These are phyloP conservation scores for Metaphire vulgaris DNA, from an alignment of 1,140 invertebrate species.

Conservation along the genomic window DNA sequence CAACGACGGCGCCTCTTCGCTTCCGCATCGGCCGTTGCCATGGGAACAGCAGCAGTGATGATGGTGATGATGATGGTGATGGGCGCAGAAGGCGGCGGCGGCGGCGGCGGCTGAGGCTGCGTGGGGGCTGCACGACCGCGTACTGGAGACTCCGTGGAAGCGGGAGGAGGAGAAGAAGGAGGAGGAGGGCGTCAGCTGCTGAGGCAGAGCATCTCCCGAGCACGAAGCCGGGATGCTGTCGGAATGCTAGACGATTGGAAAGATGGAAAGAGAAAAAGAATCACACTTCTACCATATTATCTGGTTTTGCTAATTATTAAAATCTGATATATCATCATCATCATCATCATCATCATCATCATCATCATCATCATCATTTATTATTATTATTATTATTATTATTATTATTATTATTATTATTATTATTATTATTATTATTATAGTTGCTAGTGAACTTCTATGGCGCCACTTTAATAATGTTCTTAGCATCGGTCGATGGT, in stretches of 20 bases:
- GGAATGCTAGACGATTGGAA: neutral
- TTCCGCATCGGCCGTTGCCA: neutral
- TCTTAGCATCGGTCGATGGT: too few species aligned
- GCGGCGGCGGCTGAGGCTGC: too few species aligned
- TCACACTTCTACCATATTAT: too few species aligned
- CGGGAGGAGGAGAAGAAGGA: too few species aligned
- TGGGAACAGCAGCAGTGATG: neutral
- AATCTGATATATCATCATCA: neutral
- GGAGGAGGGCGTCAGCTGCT: neutral
- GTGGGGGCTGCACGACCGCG: neutral
- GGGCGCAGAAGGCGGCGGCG: too few species aligned
- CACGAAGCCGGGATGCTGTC: neutral
- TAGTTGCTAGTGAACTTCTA: too few species aligned
- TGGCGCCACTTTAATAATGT: too few species aligned
- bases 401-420: neutral
- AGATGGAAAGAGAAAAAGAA: too few species aligned
- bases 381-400: neutral
- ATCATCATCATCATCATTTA: conserved; percentile 1
- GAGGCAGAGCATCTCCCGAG: neutral
- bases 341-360: conserved; percentile 2
- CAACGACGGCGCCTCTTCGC: neutral
- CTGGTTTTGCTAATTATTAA: too few species aligned
- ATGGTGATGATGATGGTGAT: too few species aligned
- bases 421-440: too few species aligned
- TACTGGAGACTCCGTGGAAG: neutral